These are phyloP conservation scores for Pomacea maculata DNA, from an alignment of 1,140 invertebrate species.

Conservation along the genomic window DNA sequence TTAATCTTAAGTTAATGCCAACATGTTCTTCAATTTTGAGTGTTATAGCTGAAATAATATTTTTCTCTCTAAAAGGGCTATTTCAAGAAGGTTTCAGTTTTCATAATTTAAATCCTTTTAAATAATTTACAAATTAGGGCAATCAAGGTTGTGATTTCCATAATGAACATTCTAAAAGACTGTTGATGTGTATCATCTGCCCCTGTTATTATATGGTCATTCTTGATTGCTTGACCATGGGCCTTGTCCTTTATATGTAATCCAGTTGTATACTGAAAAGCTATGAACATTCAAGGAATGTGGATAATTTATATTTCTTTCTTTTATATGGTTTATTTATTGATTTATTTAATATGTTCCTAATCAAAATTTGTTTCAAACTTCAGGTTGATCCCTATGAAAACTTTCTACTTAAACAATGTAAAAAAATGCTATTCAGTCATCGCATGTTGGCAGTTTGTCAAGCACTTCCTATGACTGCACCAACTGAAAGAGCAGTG, in stretches of 20 bases:
- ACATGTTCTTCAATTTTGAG: too few relatives aligned
- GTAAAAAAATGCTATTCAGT: constrained; percentile 23
- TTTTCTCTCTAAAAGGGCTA: too few relatives aligned
- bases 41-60: too few relatives aligned
- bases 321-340: background rate
- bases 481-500: constrained; percentile 4
- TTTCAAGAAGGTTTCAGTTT: too few relatives aligned
- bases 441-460: constrained; percentile 28
- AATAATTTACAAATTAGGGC: too few relatives aligned
- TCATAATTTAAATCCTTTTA: too few relatives aligned
- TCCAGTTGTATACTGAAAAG: background rate
- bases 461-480: constrained; percentile 21
- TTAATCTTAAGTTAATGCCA: too few relatives aligned
- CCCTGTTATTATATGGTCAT: too few relatives aligned
- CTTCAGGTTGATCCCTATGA: constrained; percentile 21
- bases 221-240: too few relatives aligned
- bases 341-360: background rate
- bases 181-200: too few relatives aligned
- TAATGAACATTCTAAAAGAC: too few relatives aligned
- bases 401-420: constrained; percentile 19
- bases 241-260: background rate
- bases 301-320: background rate
- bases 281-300: background rate
- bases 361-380: background rate
- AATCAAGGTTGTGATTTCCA: too few relatives aligned